Base-by-base conservation (phyloP, 2,888 invertebrate genomes). In the Metopia argyrocephala region DNA sequence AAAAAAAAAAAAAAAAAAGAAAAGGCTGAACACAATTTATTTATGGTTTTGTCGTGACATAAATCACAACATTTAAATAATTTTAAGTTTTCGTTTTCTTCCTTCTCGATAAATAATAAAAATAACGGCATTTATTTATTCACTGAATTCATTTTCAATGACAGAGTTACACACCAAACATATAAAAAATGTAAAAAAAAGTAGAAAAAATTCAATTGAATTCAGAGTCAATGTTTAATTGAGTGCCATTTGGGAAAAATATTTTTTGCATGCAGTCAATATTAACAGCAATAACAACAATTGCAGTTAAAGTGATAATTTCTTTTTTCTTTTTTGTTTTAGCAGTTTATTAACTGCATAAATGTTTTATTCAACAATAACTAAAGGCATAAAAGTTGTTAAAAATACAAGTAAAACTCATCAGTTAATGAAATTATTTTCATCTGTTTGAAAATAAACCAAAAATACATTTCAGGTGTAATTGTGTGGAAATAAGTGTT, bases 51-150 rank as follows among this genome's bases (percentile, higher is more conserved):
- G 83, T 82, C 83, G 79, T 78, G 73, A 52, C 71, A 79, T 84
- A 84, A 84, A 83, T 84, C 83, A 83, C 79, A 79, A 76, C 75
- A 74, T 75, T 82, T 82, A 74, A 78, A 82, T 74, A 78, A 38
- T 82, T 57, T 76, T 45, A 64, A 69, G 64, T 75, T 59, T 15
- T 46, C 23, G 31, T 48, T 73, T 61, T 68, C 45, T 46, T 2
- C 31, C 25, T 25, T 0, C n/a, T n/a, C n/a, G n/a, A n/a, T n/a
- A n/a, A n/a, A n/a, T n/a, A n/a, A n/a, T n/a, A n/a, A n/a, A n/a
- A n/a, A n/a, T n/a, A n/a, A n/a, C n/a, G n/a, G n/a, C 38, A 15
- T 38, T 38, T 12, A 38, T 70, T 61, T 31, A 76, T 46, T 27
- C 27, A 62, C 38, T 38, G 38, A 38, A 38, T 38, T 38, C 12